phyloP scores from a whole-genome alignment of 2,113 vertebrate species.

The Oreamnos americanus region DNA sequence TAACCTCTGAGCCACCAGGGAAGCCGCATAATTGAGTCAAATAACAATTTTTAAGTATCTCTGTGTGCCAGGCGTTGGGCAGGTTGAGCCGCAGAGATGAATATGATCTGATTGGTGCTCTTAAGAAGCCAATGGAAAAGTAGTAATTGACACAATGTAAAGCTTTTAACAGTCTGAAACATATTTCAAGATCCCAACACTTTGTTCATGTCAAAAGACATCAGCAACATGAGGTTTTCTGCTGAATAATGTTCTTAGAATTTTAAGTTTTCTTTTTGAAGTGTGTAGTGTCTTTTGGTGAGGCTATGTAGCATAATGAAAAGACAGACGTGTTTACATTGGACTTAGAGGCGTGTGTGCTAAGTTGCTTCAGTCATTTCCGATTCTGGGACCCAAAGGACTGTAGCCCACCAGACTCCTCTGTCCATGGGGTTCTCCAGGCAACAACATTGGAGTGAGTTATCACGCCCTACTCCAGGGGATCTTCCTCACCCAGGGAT shows the following conservation, averaged over 20 bases:
- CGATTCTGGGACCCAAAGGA: background rate
- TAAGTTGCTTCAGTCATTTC: background rate
- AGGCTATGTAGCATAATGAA: background rate
- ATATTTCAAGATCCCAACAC: background rate
- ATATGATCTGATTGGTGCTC: background rate
- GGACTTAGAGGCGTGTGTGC: background rate
- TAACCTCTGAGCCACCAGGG: too few relatives aligned
- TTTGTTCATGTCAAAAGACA: background rate
- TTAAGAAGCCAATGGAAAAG: background rate
- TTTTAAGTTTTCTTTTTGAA: background rate
- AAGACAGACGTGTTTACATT: background rate
- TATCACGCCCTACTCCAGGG: background rate
- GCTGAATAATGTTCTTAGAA: background rate
- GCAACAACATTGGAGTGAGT: background rate
- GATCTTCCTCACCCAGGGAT: background rate
- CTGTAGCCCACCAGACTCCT: background rate
- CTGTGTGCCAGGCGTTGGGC: background rate
- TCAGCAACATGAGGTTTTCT: background rate
- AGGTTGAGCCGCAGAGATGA: background rate
- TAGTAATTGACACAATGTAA: background rate
- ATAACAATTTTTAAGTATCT: background rate
- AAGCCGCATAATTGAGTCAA: background rate
- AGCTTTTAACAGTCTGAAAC: background rate
- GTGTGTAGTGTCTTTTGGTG: background rate
- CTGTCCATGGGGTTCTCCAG: background rate